These are phyloP conservation scores for Strix occidentalis DNA, from an alignment of 2,797 vertebrate genomes.

Conservation along the genomic window DNA sequence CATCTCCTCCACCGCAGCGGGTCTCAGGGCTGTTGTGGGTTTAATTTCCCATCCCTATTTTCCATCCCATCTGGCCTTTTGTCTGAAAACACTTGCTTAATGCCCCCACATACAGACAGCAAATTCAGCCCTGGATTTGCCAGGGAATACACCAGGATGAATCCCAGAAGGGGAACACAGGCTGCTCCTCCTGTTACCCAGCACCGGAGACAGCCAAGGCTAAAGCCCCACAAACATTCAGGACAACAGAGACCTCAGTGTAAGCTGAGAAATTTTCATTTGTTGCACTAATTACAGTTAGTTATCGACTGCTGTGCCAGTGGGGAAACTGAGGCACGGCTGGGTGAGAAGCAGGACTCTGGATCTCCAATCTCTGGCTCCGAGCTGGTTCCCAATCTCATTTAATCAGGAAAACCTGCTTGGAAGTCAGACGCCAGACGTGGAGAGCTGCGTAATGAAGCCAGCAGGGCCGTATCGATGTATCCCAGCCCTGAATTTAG, in stretches of 20 bases:
- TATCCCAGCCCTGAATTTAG: background rate
- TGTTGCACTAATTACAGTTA: background rate
- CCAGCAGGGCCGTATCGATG: accelerated
- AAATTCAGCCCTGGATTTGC: background rate
- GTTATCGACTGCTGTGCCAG: background rate
- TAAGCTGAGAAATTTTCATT: background rate
- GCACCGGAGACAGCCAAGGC: background rate
- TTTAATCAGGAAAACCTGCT: background rate
- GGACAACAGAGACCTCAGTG: background rate
- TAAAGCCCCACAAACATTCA: accelerated
- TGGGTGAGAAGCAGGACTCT: background rate
- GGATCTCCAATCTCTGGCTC: background rate
- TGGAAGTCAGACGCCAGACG: background rate
- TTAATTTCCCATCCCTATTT: background rate
- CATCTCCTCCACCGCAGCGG: accelerated
- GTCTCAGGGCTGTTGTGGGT: background rate
- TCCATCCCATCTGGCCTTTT: accelerated
- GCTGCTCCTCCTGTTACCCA: background rate
- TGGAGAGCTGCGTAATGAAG: background rate
- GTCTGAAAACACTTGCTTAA: background rate
- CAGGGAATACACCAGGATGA: background rate
- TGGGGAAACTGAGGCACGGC: background rate
- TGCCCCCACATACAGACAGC: accelerated
- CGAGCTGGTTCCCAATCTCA: background rate
- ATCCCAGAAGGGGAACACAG: background rate